Percentiles rank a stretch among this genome's conserved stretches.
Evolutionary conservation across 2,113 vertebrate genomes (phyloP).

Genomic region (Cacatua alba): DNA sequence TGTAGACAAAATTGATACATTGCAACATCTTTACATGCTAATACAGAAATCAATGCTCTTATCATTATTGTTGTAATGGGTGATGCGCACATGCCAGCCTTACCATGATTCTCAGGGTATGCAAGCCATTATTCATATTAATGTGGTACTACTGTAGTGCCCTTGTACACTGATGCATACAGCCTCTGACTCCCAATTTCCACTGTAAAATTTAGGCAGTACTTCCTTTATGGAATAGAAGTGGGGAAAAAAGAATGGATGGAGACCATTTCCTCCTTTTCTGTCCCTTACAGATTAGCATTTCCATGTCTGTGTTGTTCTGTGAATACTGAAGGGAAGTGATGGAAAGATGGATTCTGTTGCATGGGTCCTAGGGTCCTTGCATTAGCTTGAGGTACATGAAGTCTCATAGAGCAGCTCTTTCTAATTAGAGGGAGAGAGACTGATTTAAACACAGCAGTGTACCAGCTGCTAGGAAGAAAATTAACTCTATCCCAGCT

Average conservation of each 20-base stretch:
- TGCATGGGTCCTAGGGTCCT: neutral
- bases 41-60: neutral
- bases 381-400: fast-evolving
- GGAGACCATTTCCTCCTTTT: neutral
- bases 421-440: neutral
- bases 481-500: neutral
- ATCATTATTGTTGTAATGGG: neutral
- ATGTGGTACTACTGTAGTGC: neutral
- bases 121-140: neutral
- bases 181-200: neutral
- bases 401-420: neutral
- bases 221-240: neutral
- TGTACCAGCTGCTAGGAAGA: neutral
- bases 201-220: neutral
- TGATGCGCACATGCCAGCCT: neutral
- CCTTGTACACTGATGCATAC: neutral
- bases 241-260: neutral
- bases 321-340: neutral
- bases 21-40: neutral
- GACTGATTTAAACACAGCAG: neutral
- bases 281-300: neutral
- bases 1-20: neutral
- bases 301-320: neutral
- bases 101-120: neutral
- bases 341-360: neutral